Base-by-base conservation (phyloP, 2,888 invertebrate genomes). In the Phengaris arion region DNA sequence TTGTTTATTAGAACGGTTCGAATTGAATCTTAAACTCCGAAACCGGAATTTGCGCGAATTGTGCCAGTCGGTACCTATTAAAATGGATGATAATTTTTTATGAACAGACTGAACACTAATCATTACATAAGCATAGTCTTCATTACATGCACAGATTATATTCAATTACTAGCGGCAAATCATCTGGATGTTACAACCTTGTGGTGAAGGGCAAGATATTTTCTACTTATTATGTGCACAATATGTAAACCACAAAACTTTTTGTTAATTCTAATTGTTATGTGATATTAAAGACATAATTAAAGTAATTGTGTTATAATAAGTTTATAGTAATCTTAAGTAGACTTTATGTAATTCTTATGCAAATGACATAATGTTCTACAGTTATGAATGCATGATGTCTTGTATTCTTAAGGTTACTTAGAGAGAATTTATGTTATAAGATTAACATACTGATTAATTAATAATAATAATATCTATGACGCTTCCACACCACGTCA, bases 161-260 rank as follows among this genome's bases (percentile, higher is more conserved):
- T 59, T 59, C 22, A 59, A 59, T 59, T 59, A 59, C 59, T 22
- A 59, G 15, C 59, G 22, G 59, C 7, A 59, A 68, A 68, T 68
- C 68, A 46, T 68, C 68, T 68, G 68, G 10, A 22, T 45, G 45
- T 8, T 7, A 46, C 35, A 68, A 68, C 68, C 68, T 68, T 68
- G 68, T 8, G 13, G 13, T 68, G 13, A 68, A 68, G 68, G 68
- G n/a, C n/a, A 45, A 6, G 6, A 13, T 46, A 46, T 68, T 68
- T 68, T 68, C 68, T 68, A 68, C 59, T 68, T 46, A 0, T 13
- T 35, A 35, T 45, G n/a, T 6, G 13, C 68, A 13, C 35, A 35
- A 22, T 22, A 68, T 22, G 22, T 45, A 2, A 9, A 57, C n/a
- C 9, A n/a, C 55, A n/a, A 55, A 55, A 35, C 35, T 35, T 35